Base-by-base conservation (phyloP, 1,140 invertebrate genomes). In the Ceratosolen fusciceps region DNA sequence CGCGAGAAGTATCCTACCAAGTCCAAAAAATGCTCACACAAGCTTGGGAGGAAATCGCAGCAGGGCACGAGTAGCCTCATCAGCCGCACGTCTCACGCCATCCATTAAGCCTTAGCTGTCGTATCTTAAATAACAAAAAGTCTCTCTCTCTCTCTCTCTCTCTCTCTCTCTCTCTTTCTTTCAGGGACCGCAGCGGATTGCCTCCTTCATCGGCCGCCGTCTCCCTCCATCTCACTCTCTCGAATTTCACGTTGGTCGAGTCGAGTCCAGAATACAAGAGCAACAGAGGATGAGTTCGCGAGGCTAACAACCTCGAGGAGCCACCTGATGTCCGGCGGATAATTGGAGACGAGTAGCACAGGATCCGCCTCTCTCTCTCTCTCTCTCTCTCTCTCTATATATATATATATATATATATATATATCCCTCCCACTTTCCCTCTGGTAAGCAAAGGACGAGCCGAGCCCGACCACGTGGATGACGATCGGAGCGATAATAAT, bases 341-440 rank as follows among this genome's bases (percentile, higher is more conserved):
- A 85, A 85, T 85, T 84, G 85, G 77, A 76, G 74, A 75, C 81
- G 82, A 65, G 31, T 62, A 82, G 79, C 21, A 78, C 49, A 71
- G 26, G 49, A 24, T 54, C 12, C 24, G 43, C 12, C n/a, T 8
- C 24, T 71, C 26, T 16, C 47, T n/a, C 4, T 52, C 14, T 26
- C 43, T 62, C 26, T 62, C 16, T 29, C 26, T 62, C 26, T 62
- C 58, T 62, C 58, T 62, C 58, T n/a, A n/a, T n/a, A n/a, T n/a
- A n/a, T n/a, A n/a, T n/a, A n/a, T n/a, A n/a, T n/a, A n/a, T n/a
- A n/a, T n/a, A n/a, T n/a, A n/a, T n/a, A n/a, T 29, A 8, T 62
- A 9, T 58, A 19, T 8, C 54, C 5, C 8, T 58, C 54, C n/a
- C 8, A 21, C n/a, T n/a, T 24, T 21, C 54, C 14, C 54, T 12